Evolutionary conservation across 1,140 invertebrate species (phyloP), one percentile per base, ranked within the genome.

Genomic region (Homarus americanus): DNA sequence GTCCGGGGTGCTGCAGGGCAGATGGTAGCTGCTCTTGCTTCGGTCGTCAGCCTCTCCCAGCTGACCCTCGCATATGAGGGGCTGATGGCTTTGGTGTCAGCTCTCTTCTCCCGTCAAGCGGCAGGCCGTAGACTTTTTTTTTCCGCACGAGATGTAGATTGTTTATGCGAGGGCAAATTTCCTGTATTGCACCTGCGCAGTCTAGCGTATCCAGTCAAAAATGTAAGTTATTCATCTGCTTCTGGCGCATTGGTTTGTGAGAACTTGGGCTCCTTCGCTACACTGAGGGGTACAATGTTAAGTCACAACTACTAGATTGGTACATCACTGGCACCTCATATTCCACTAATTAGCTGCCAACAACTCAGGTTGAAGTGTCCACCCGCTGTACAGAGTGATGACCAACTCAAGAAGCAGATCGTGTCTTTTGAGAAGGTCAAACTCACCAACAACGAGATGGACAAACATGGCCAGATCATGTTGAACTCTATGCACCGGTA

Each of bases 361-460:
- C 88, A 90, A 90, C 80, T 90, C 80, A 58, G 88, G 73, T 80
- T 90, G 80, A 90, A 90, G 88, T 90, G 88, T 90, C 88, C 88
- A 90, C 88, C 88, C 88, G 88, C 88, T 63, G 82, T 90, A 90
- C 88, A 90, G 88, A 90, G 88, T 90, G 88, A 90, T 90, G 80
- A 90, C 88, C 88, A 90, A 90, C 88, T 90, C 80, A 90, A 84
- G 88, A 90, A 90, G 93, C 96, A 97, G 94, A 95, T 96, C 40
- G 95, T 97, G 53, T 96, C 96, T n/a, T 97, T 97, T 93, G 96
- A 97, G 93, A 97, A 97, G 93, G 95, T 96, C 87, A 97, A 97
- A 93, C 94, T 97, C 41, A 97, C 96, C 83, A 97, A 97, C 93
- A 97, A 96, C 93, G 96, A 96, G 93, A 95, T 96, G 94, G 96